phyloP scores from a whole-genome alignment of 2,797 vertebrate genomes.

The Pseudochromis fuscus region DNA sequence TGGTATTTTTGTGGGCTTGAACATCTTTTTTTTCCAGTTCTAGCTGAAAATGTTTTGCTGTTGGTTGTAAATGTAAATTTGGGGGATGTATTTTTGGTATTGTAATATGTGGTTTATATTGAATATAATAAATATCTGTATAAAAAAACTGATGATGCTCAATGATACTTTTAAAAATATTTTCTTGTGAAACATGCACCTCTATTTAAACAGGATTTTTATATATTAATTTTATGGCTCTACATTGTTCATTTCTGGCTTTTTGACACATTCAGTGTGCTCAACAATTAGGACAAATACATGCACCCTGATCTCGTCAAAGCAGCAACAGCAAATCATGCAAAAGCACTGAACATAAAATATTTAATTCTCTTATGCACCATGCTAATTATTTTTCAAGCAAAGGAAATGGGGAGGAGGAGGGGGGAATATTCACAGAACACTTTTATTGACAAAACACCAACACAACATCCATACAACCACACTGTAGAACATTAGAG shows the following conservation, averaged over 20 bases:
- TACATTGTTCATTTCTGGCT: not conserved
- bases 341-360: not conserved
- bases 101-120: constrained; percentile 41
- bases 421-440: constrained; percentile 66
- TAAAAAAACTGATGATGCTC: not conserved
- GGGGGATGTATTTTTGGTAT: constrained; percentile 20
- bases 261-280: not conserved
- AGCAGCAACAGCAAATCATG: constrained; percentile 15
- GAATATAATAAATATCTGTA: constrained; percentile 13
- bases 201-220: no score
- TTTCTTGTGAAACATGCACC: not conserved
- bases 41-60: not conserved
- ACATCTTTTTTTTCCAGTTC: no score
- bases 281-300: not conserved
- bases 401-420: not conserved
- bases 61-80: constrained; percentile 36
- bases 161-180: not conserved
- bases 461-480: constrained; percentile 77
- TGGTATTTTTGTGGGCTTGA: not conserved
- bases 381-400: constrained; percentile 30
- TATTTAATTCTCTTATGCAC: not conserved
- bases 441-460: constrained; percentile 82
- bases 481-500: constrained; percentile 67
- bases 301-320: not conserved
- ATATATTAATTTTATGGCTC: no score